Evolutionary conservation across 2,888 invertebrate genomes (phyloP).

Genomic region (Parnassius mnemosyne): DNA sequence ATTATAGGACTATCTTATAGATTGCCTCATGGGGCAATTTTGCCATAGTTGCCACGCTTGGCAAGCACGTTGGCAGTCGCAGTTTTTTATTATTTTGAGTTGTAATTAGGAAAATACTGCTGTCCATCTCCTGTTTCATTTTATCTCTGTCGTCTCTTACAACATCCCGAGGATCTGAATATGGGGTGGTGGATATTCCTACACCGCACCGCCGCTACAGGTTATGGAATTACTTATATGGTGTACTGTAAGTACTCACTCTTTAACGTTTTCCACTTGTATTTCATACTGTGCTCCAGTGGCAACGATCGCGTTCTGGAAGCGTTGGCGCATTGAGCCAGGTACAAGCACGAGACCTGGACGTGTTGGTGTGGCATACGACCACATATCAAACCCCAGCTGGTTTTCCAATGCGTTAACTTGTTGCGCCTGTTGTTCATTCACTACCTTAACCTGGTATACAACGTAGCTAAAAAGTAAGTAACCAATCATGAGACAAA

Average conservation of each 20-base stretch:
- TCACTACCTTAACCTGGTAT: conserved; percentile 46
- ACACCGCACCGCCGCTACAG: too few relatives aligned
- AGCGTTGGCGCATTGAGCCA: conserved; percentile 16
- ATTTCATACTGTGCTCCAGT: conserved; percentile 24
- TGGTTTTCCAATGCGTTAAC: conserved; percentile 22
- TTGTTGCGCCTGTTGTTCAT: conserved; percentile 39
- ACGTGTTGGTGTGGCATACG: conserved; percentile 33
- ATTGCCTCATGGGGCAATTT: too few relatives aligned
- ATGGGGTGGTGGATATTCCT: too few relatives aligned
- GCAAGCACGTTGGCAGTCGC: too few relatives aligned
- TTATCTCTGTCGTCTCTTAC: too few relatives aligned
- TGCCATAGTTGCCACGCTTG: too few relatives aligned
- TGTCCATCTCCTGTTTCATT: too few relatives aligned
- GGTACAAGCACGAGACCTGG: conserved; percentile 38
- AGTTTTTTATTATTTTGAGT: too few relatives aligned
- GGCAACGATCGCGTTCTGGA: conserved; percentile 20
- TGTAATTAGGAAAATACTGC: too few relatives aligned
- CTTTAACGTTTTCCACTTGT: conserved; percentile 25
- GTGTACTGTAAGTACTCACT: conserved; percentile 20
- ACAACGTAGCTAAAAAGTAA: conserved; percentile 41
- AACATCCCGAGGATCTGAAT: too few relatives aligned
- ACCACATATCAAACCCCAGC: conserved; percentile 28
- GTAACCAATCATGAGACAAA: background rate
- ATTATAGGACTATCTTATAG: too few relatives aligned
- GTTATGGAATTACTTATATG: too few relatives aligned